Evolutionary conservation across 2,797 vertebrate species (phyloP).

Genomic region (Channallabes apus): DNA sequence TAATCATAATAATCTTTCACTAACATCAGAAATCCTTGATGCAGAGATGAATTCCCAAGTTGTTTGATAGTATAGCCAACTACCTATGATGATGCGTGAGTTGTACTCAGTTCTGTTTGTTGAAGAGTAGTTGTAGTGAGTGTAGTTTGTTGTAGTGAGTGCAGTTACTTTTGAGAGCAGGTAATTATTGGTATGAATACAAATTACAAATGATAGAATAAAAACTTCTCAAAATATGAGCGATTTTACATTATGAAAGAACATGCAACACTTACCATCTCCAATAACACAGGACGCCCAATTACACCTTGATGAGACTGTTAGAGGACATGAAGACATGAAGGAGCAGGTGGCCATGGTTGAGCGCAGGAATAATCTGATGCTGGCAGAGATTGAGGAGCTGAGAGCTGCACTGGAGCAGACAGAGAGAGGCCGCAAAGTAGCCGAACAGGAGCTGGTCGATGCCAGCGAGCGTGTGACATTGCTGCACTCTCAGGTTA

Average conservation of each 20-base stretch:
- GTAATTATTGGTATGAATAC: not conserved
- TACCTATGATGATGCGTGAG: not conserved
- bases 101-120: not conserved
- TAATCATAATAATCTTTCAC: not conserved
- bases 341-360: conserved; percentile 86
- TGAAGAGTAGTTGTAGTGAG: not conserved
- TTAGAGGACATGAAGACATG: conserved; percentile 83
- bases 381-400: conserved; percentile 86
- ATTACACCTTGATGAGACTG: conserved; percentile 81
- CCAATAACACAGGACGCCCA: conserved; percentile 77
- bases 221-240: not conserved
- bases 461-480: conserved; percentile 83
- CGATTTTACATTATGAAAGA: not conserved
- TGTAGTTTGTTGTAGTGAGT: not conserved
- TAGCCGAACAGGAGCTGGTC: conserved; percentile 85
- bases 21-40: not conserved
- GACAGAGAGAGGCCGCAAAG: conserved; percentile 79
- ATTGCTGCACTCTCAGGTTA: conserved; percentile 80
- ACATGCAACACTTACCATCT: not conserved
- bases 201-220: not conserved
- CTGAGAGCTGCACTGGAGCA: conserved; percentile 82
- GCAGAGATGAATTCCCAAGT: not conserved
- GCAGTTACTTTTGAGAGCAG: too few relatives aligned
- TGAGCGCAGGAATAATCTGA: conserved; percentile 83
- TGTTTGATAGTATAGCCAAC: not conserved